Evolutionary conservation across 2,113 vertebrate genomes (phyloP), one percentile per base, ranked within the genome.

Genomic region (Microtus ochrogaster): DNA sequence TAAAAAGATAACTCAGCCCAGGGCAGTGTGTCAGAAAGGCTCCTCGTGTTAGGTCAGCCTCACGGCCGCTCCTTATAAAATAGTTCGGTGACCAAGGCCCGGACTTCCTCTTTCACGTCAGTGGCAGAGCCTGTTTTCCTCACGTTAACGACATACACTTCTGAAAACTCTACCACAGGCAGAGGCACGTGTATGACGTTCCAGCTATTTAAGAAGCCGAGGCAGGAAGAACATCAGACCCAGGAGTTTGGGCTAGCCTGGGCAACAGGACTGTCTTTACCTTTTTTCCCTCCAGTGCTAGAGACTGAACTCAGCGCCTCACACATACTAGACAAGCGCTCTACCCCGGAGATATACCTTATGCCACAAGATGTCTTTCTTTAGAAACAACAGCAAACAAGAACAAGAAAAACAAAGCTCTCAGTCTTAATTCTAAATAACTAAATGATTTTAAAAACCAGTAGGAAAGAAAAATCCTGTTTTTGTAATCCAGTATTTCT

Each of bases 31-130:
- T 82, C 52, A 90, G 49, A 93, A 91, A 55, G 47, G 89, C 17
- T 84, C 39, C 49, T 72, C 36, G 13, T 65, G 28, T 90, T 16
- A 76, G 76, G 39, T 84, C 63, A 90, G 76, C 52, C 76, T 30
- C 33, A 76, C 4, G 77, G 81, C 26, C 26, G 49, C 8, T 36
- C 49, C 47, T 88, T 93, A 78, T 79, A 65, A 68, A 70, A 90
- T 36, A 97, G 95, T 52, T 86, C 33, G 52, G 52, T 74, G 87
- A 63, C n/a, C 63, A 84, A 87, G 44, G 76, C 70, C 44, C 83
- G 4, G 78, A 89, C 95, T 96, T 97, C 97, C 96, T 95, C 95
- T 97, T 97, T 95, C 88, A 94, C 8, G 12, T 14, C 61, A 87
- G 58, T 66, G 85, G 66, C 66, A 70, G 44, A 87, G 70, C 33